Evolutionary conservation across 1,140 invertebrate genomes (phyloP), one percentile per base, ranked within the genome.

Genomic region (Solenopsis invicta): DNA sequence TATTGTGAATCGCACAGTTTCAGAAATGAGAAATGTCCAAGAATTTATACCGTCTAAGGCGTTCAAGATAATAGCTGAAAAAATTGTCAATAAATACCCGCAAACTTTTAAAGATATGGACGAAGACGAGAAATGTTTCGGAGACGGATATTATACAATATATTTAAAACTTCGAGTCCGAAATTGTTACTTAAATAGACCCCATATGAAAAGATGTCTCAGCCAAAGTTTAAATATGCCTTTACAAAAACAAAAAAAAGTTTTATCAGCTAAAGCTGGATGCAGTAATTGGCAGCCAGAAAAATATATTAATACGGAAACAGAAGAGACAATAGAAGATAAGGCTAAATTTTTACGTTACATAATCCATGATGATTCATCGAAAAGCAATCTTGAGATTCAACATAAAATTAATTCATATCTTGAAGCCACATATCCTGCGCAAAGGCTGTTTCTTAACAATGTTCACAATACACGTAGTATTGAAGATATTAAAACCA

Each of bases 161-260:
- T 74, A 18, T 74, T n/a, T 37, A 13, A 74, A 54, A 74, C 50
- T 74, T 52, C 29, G 50, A 6, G 48, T 54, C 4, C 18, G 71
- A 54, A 74, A 74, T 74, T 37, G 16, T 18, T 74, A 74, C n/a
- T 13, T 72, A 3, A 72, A 72, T 12, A 72, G 69, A 72, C 24
- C 61, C 34, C 48, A 72, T 3, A 72, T 72, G 69, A 72, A 72
- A n/a, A 52, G 16, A 34, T 54, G 8, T 54, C 18, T 72, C 34
- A 54, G 48, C 1, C 69, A 6, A 34, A 72, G 12, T 54, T 72
- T 72, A 54, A 34, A 18, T 18, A 34, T 72, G 50, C 67, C 45
- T 0, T n/a, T 71, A 8, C 50, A 71, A 50, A 71, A 71, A 50
- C 45, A 71, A 71, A 10, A 48, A 71, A 71, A 41, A 41, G 41